Conservation (phyloP, 1,140 invertebrate species). For the Zelostemma sp. region DNA sequence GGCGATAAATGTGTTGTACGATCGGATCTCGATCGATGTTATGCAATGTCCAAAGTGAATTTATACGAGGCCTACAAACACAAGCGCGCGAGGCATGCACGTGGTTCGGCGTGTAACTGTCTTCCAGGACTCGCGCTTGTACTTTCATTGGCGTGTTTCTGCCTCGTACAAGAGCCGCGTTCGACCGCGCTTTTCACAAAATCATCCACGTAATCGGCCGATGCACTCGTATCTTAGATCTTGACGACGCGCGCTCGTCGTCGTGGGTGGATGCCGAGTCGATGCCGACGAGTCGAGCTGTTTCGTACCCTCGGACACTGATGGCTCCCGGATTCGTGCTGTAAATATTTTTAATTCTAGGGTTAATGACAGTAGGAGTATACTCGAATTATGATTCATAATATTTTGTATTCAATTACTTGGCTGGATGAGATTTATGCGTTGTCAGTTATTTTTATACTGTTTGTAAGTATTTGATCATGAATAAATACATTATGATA, state of each 20-base stretch:
- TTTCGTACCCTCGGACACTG: slow-evolving; percentile 7
- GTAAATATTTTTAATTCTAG: slow-evolving; percentile 59
- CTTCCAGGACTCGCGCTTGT: slow-evolving; percentile 40
- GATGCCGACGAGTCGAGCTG: background rate
- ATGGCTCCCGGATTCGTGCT: slow-evolving; percentile 31
- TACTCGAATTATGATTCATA: slow-evolving; percentile 31
- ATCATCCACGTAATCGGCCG: slow-evolving; percentile 43
- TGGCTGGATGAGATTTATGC: slow-evolving; percentile 50
- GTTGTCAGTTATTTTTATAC: slow-evolving; percentile 60
- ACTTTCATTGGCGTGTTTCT: slow-evolving; percentile 53
- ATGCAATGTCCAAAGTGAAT: slow-evolving; percentile 51
- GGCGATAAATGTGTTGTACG: slow-evolving; percentile 43
- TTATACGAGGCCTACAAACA: slow-evolving; percentile 23
- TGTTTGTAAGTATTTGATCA: slow-evolving; percentile 61
- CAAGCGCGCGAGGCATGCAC: slow-evolving; percentile 10
- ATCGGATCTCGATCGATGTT: slow-evolving; percentile 50
- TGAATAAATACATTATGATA: slow-evolving; percentile 58
- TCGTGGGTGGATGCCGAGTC: slow-evolving; percentile 35
- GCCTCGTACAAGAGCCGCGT: slow-evolving; percentile 43
- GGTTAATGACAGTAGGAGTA: slow-evolving; percentile 47
- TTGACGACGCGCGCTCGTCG: slow-evolving; percentile 28
- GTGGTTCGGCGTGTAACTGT: slow-evolving; percentile 30
- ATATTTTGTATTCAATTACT: slow-evolving; percentile 43
- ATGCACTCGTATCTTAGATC: slow-evolving; percentile 37
- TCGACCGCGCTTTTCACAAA: slow-evolving; percentile 49